Evolutionary conservation across 2,113 vertebrate species (phyloP), one percentile per base, ranked within the genome.

Genomic region (Proteles cristata): DNA sequence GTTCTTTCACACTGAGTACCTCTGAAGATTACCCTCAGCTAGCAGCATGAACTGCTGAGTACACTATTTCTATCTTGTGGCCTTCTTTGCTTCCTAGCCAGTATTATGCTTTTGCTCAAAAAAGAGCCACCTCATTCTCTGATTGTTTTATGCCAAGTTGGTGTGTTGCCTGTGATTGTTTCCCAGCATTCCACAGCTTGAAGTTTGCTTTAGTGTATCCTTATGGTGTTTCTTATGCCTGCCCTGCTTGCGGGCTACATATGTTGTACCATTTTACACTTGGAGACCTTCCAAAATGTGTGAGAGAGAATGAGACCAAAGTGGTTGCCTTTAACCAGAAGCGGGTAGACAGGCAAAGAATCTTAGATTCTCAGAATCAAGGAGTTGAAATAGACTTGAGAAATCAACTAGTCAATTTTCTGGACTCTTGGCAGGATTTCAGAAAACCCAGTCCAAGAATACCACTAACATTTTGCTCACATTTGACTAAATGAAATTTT

Each of bases 171-270:
- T 98, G 43, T 96, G 96, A 97, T 98, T 98, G 98, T 98, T 97
- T 98, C 98, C 96, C 96, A 96, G 97, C 97, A 94, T 97, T 80
- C 96, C 93, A 96, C 98, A 98, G 98, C 92, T 98, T 98, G 96
- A 98, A 91, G 93, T 97, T 97, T 97, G 98, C 97, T 97, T 97
- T 90, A 93, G 84, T 98, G 88, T 89, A 63, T 97, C 97, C 97
- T 98, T 98, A 94, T 98, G 98, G 97, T 96, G 98, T 97, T 97
- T 97, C 97, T 97, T 97, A 95, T 97, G 98, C 94, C 94, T 93
- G 97, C 94, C 97, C 96, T 96, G 97, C 98, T 97, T 98, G 77
- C 83, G 91, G 96, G 97, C 97, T 97, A 73, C 97, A 97, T 98
- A 98, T 98, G 97, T 92, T 97, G 66, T 93, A 95, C 91, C 93